Percentiles rank a stretch among this genome's conserved stretches.
These are phyloP conservation scores for Wiebesia pumilae DNA, from an alignment of 1,140 invertebrate genomes.

Conservation along the genomic window DNA sequence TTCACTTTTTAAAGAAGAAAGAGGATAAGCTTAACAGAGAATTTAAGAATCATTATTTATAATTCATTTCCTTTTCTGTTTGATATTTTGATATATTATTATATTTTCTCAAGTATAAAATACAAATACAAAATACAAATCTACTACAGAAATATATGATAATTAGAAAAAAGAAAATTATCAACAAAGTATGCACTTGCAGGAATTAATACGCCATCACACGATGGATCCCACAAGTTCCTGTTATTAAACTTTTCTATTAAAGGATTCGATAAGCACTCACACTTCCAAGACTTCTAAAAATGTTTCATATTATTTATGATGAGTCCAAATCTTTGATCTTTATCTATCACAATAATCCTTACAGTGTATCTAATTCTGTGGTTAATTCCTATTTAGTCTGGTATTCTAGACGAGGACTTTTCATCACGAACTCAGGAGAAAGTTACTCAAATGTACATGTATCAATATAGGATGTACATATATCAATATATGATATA, in stretches of 20 bases:
- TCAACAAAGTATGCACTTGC: neutral
- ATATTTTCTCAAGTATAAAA: neutral
- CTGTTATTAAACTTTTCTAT: neutral
- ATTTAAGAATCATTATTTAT: neutral
- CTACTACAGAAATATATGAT: no score
- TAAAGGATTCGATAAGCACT: neutral
- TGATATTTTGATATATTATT: neutral
- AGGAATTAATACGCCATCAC: neutral
- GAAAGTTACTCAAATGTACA: neutral
- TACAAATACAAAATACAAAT: no score
- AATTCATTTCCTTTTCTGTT: neutral
- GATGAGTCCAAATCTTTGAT: neutral
- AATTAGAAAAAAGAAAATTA: neutral
- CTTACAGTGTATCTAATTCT: neutral
- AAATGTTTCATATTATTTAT: neutral
- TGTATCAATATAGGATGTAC: neutral
- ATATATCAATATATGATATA: no score
- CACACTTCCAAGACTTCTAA: neutral
- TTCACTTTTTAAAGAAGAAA: no score
- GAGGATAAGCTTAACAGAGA: neutral
- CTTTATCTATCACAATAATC: neutral
- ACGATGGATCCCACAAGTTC: neutral
- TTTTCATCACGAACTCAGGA: neutral
- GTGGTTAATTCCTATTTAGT: neutral
- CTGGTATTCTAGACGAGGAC: neutral